Percentiles rank a stretch among this genome's conserved stretches.
phyloP scores from a whole-genome alignment of 2,113 vertebrate genomes.

The Orthonyx spaldingii region DNA sequence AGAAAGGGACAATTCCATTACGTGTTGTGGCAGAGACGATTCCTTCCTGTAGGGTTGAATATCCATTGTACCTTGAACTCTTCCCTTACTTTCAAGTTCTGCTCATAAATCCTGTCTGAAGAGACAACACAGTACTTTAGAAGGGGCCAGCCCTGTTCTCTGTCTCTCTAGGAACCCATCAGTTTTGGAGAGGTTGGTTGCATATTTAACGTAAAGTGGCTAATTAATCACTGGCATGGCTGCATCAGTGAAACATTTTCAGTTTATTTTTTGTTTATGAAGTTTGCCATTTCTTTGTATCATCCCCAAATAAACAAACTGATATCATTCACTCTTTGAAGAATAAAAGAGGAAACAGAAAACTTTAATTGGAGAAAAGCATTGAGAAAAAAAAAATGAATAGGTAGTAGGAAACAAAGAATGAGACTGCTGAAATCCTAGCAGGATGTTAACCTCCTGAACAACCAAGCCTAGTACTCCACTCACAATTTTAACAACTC shows the following conservation, averaged over 20 bases:
- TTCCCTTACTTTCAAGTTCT: background rate
- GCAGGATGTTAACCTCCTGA: background rate
- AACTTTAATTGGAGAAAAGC: background rate
- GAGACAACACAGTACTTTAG: background rate
- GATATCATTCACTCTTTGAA: background rate
- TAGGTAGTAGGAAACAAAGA: background rate
- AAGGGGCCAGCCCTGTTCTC: background rate
- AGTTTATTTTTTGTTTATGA: background rate
- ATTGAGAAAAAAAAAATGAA: background rate
- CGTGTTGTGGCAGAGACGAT: background rate
- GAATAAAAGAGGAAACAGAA: background rate
- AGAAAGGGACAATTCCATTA: background rate
- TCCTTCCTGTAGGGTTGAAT: background rate
- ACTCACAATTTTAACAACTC: conserved; percentile 11
- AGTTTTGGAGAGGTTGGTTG: background rate
- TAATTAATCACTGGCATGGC: background rate
- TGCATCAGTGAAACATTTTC: background rate
- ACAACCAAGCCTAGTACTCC: background rate
- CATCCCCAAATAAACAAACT: background rate
- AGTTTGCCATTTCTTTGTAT: background rate
- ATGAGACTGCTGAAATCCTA: background rate
- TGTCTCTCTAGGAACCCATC: background rate
- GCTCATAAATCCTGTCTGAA: background rate
- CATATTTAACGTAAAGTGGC: background rate
- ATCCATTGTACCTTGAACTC: background rate